Evolutionary conservation across 2,797 vertebrate species (phyloP), one percentile per base, ranked within the genome.

Genomic region (Salarias fasciatus): DNA sequence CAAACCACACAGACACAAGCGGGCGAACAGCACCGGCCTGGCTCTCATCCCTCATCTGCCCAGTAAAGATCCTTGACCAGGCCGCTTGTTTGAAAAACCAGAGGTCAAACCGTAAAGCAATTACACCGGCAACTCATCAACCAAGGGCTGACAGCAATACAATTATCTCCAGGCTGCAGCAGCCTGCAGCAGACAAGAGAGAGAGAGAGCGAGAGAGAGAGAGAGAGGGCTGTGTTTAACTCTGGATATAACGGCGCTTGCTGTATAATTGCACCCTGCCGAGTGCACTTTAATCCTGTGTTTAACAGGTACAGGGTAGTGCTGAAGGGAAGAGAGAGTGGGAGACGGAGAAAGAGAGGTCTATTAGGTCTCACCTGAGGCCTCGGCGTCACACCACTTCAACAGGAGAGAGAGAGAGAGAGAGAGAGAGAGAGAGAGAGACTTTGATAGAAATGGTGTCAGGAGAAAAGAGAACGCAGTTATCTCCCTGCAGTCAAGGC

Each of bases 91-190:
- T 86, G 79, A 86, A 88, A 84, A 88, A 82, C 72, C 84, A 84
- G 84, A 88, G 86, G 88, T 91, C 89, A 89, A 87, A 83, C 75
- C 63, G 55, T 89, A 90, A 90, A 90, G 81, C 86, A 90, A 90
- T 90, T 88, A 90, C 68, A 11, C 81, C 51, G 70, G 82, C 80
- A 85, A 89, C 83, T 90, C 83, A 90, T 91, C 87, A 87, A 89
- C 88, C 75, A 77, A 69, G 66, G 71, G 75, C 82, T 87, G 90
- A 91, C 86, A 89, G 88, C 83, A 80, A 89, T 87, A 88, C 86
- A 88, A 91, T 90, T 90, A 89, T 83, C 84, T 72, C 67, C 72
- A 77, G 80, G 77, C 82, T 68, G 66, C 69, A 67, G 68, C 56
- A 45, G 72, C 68, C 73, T 66, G 50, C 63, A 73, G 74, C 76